Base-by-base conservation (phyloP, 2,113 vertebrate species). In the Meriones unguiculatus region DNA sequence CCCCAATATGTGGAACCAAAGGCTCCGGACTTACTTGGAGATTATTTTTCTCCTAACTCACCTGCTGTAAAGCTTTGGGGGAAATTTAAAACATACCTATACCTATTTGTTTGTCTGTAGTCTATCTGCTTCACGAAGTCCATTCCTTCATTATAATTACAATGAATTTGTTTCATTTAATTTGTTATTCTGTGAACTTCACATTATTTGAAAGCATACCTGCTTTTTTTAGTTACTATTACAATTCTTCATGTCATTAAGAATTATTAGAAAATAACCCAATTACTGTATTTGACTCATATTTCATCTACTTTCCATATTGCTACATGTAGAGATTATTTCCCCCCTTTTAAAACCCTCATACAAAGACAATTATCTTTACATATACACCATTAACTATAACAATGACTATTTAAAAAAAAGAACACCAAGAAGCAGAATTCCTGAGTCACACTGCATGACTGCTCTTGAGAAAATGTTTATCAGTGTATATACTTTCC, bases 191-290 rank as follows among this genome's bases (percentile, higher is more conserved):
- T 38, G 0, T 67, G 75, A 94, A 84, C n/a, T n/a, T 69, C 62
- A 80, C 80, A 24, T 70, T 5, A 75, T 78, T 70, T 91, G n/a
- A 90, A 95, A 59, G 86, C 62, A 50, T 20, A 22, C 57, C 14
- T 62, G 14, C 9, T 88, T 87, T 87, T 22, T 72, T 15, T 14
- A 73, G 18, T 77, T 89, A 7, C 35, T 87, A 17, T 54, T 90
- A 41, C 46, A 87, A 62, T n/a, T 78, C 92, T 91, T 89, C 11
- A 76, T 57, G 94, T 69, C 24, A 64, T 80, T 91, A 85, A 91
- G 13, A 46, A 22, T 72, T 82, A 59, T 52, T 92, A 93, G 41
- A 75, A 87, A 91, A 80, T 11, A 67, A 78, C 69, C 17, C 2
- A 12, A 41, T 95, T 85, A 9, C 13, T 50, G 1, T 32, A 38